These are phyloP conservation scores for Ploceus nigricollis DNA, from an alignment of 2,113 vertebrate genomes.

Conservation along the genomic window DNA sequence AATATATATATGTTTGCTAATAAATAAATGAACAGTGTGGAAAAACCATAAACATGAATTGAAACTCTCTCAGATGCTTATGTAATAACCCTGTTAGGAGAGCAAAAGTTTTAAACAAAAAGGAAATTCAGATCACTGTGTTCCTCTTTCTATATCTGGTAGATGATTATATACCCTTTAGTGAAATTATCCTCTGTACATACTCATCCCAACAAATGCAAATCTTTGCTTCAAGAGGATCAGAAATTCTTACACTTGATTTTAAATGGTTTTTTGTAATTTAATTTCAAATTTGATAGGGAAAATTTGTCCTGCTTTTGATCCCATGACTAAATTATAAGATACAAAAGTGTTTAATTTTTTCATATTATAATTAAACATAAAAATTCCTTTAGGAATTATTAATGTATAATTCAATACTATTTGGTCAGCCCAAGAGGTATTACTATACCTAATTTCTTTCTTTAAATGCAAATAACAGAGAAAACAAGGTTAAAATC, in stretches of 20 bases:
- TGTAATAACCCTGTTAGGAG: not conserved
- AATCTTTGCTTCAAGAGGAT: not conserved
- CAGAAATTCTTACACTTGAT: not conserved
- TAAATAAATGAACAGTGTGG: not conserved
- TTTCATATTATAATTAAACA: not conserved
- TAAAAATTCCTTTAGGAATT: not conserved
- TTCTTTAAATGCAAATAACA: not conserved
- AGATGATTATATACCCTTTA: not conserved
- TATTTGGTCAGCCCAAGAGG: not conserved
- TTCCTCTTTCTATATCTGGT: not conserved
- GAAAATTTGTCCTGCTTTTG: not conserved
- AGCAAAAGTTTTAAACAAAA: not conserved
- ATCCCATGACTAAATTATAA: not conserved
- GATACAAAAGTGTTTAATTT: not conserved
- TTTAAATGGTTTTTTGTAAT: not conserved
- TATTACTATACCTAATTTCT: not conserved
- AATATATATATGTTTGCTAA: not conserved
- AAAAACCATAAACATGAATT: not conserved
- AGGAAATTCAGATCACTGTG: not conserved
- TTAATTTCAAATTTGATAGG: not conserved
- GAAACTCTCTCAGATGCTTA: not conserved
- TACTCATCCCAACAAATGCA: not conserved
- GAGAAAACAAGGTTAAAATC: not conserved
- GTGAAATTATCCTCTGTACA: not conserved
- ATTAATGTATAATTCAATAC: not conserved